Evolutionary conservation across 2,113 vertebrate genomes (phyloP), one percentile per base, ranked within the genome.

Genomic region (Labeo rohita): DNA sequence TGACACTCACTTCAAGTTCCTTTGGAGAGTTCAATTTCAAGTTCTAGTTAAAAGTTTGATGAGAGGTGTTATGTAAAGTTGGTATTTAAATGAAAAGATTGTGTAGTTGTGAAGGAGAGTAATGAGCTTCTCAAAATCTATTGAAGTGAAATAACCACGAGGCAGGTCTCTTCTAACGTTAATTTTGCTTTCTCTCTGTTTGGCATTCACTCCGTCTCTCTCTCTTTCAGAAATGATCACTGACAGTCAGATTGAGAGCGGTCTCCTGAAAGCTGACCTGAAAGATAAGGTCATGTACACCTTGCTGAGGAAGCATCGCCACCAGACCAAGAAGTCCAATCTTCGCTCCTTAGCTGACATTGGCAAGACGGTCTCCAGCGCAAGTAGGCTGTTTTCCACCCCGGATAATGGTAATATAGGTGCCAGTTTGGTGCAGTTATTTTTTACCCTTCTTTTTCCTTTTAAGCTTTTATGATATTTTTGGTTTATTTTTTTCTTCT

Each of bases 281-380:
- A 99, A 97, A 93, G 98, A 99, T 89, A 99, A 99, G 88, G 97
- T 99, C 92, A 98, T 95, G 90, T 99, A 98, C 91, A 99, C 98
- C 0, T 90, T 99, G 93, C 96, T 99, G 80, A 95, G 98, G 91
- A 98, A 95, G 90, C 98, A 99, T 89, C 96, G 97, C 21, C 98
- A 99, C 92, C 98, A 99, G 94, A 99, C 98, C 90, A 99, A 99
- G 95, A 99, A 99, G 88, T 99, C 98, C 91, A 99, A 98, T 93
- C 96, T 99, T 75, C 98, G 98, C 47, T 99, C 98, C 0, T 93
- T 99, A 94, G 97, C 98, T 7, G 98, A 99, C 94, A 99, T 99
- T 3, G 98, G 98, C 88, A 99, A 97, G 95, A 99, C 98, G n/a
- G 98, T 99, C 93, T 99, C 98, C 94, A 98, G 97, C 95, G 98